phyloP scores from a whole-genome alignment of 2,888 invertebrate species.

The Cybosia mesomella region DNA sequence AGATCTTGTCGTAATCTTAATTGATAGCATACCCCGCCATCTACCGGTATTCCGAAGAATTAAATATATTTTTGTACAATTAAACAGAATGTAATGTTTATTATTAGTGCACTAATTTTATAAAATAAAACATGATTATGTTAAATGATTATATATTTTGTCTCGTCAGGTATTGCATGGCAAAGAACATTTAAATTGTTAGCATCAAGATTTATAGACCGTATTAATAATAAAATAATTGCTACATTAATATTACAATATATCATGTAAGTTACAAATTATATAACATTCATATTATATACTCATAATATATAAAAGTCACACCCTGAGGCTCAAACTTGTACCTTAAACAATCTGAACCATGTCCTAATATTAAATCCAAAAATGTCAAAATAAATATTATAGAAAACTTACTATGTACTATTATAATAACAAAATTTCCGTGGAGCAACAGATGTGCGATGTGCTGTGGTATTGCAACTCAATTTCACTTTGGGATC shows the following conservation, averaged over 20 bases:
- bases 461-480: neutral
- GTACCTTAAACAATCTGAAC: too few relatives aligned
- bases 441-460: neutral
- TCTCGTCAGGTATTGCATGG: too few relatives aligned
- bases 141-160: too few relatives aligned
- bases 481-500: neutral
- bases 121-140: too few relatives aligned
- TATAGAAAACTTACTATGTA: neutral
- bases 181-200: too few relatives aligned
- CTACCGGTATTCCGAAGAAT: neutral
- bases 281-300: neutral
- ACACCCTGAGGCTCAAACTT: too few relatives aligned
- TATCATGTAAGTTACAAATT: neutral
- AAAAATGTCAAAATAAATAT: neutral
- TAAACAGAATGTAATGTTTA: neutral
- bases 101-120: neutral
- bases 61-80: neutral
- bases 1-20: neutral
- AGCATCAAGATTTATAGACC: too few relatives aligned
- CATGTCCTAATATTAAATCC: neutral
- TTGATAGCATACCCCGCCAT: neutral
- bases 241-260: neutral
- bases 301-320: neutral
- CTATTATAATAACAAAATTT: neutral
- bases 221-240: neutral